Evolutionary conservation across 1,140 invertebrate genomes (phyloP).

Genomic region (Aporrectodea caliginosa): DNA sequence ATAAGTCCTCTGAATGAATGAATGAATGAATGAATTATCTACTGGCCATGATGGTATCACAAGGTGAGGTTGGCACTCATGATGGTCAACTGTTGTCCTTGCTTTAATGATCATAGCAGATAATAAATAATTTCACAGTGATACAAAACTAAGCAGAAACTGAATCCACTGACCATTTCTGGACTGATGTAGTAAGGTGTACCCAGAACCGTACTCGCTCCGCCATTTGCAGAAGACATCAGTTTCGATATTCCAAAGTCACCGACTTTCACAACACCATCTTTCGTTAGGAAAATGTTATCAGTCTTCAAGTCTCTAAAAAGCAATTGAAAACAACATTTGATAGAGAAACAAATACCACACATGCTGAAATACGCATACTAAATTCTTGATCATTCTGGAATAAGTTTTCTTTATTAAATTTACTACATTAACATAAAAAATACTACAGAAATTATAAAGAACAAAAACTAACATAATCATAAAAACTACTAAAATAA

Average conservation of each 20-base stretch:
- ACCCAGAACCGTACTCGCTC: conserved; percentile 72
- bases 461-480: too few relatives aligned
- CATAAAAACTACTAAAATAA: too few relatives aligned
- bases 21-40: too few relatives aligned
- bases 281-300: conserved; percentile 71
- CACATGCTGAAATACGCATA: background rate
- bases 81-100: too few relatives aligned
- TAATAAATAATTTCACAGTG: conserved; percentile 11
- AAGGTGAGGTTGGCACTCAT: too few relatives aligned
- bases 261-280: conserved; percentile 65
- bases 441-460: too few relatives aligned
- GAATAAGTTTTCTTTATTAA: too few relatives aligned
- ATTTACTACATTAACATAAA: too few relatives aligned
- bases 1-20: too few relatives aligned
- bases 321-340: conserved; percentile 29
- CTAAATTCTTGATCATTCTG: too few relatives aligned
- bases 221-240: conserved; percentile 64
- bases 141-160: conserved; percentile 19
- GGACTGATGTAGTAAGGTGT: conserved; percentile 79
- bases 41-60: too few relatives aligned
- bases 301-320: conserved; percentile 72
- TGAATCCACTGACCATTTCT: conserved; percentile 65
- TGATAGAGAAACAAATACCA: conserved; percentile 38
- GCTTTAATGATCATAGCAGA: too few relatives aligned
- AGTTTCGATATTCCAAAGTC: conserved; percentile 80